Evolutionary conservation across 2,888 invertebrate genomes (phyloP).

Genomic region (Epistrophe eligans): DNA sequence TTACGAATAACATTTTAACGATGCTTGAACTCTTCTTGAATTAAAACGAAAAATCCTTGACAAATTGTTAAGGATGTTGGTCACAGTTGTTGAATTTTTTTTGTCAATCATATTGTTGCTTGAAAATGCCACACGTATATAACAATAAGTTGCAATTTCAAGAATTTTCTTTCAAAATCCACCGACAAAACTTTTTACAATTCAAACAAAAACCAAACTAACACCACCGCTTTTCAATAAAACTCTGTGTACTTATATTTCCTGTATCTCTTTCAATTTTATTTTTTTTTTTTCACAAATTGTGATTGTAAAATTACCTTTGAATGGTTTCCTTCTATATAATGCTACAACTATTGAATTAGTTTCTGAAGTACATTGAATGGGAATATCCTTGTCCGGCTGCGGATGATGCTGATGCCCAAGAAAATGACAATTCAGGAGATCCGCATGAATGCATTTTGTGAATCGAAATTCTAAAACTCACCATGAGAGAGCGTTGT

Average conservation of each 20-base stretch:
- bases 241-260: conserved; percentile 37
- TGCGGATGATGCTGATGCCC: conserved; percentile 5
- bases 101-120: not conserved
- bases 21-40: conserved; percentile 55
- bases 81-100: conserved; percentile 53
- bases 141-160: not conserved
- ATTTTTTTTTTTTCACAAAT: conserved; percentile 3
- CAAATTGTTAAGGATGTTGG: conserved; percentile 41
- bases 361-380: conserved; percentile 72
- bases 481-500: conserved; percentile 34
- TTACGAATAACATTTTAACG: conserved; percentile 44
- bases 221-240: conserved; percentile 51
- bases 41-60: conserved; percentile 35
- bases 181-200: conserved; percentile 18
- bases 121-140: conserved; percentile 42
- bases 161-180: conserved; percentile 29
- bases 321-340: conserved; percentile 21
- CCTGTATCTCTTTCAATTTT: conserved; percentile 52
- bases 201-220: conserved; percentile 29
- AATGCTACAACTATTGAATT: conserved; percentile 58
- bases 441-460: conserved; percentile 62
- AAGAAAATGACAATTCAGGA: conserved; percentile 59
- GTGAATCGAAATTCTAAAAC: conserved; percentile 45
- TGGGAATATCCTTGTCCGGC: conserved; percentile 69
- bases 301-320: conserved; percentile 25